phyloP scores from a whole-genome alignment of 2,113 vertebrate species.

The Leuciscus idus region DNA sequence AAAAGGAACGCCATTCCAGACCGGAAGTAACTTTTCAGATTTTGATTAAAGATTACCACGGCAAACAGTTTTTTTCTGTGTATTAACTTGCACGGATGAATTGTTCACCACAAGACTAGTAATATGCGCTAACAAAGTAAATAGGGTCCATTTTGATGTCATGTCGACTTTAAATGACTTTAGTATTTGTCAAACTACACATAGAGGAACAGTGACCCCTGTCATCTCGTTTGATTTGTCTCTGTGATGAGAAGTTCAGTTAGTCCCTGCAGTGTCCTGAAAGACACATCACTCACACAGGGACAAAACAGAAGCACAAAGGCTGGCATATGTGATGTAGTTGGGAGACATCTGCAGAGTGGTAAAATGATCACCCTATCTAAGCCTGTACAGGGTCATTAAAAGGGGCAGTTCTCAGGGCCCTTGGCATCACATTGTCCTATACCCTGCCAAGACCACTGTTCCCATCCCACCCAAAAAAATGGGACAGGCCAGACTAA shows the following conservation, averaged over 20 bases:
- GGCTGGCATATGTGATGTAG: not conserved
- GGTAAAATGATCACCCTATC: slow-evolving; percentile 12
- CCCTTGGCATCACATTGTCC: slow-evolving; percentile 22
- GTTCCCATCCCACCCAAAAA: slow-evolving; percentile 2
- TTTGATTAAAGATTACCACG: no score
- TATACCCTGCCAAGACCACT: slow-evolving; percentile 32
- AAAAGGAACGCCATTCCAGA: no score
- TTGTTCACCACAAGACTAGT: no score
- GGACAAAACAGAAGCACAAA: not conserved
- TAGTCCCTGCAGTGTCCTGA: not conserved
- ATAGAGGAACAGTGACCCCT: not conserved
- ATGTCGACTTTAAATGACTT: no score
- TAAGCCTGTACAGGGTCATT: slow-evolving; percentile 7
- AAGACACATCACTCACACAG: not conserved
- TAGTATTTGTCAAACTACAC: no score
- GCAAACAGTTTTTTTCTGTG: no score
- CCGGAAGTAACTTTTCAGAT: no score
- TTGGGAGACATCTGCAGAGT: slow-evolving; percentile 9
- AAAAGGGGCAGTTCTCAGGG: slow-evolving; percentile 35
- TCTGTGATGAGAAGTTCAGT: slow-evolving; percentile 22
- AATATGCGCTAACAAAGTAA: no score
- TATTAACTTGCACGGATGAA: no score
- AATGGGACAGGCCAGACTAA: slow-evolving; percentile 27
- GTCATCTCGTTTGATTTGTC: slow-evolving; percentile 1
- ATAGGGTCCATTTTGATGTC: no score